Evolutionary conservation across 2,888 invertebrate genomes (phyloP), one percentile per base, ranked within the genome.

Genomic region (Acanthococcus lagerstroemiae): DNA sequence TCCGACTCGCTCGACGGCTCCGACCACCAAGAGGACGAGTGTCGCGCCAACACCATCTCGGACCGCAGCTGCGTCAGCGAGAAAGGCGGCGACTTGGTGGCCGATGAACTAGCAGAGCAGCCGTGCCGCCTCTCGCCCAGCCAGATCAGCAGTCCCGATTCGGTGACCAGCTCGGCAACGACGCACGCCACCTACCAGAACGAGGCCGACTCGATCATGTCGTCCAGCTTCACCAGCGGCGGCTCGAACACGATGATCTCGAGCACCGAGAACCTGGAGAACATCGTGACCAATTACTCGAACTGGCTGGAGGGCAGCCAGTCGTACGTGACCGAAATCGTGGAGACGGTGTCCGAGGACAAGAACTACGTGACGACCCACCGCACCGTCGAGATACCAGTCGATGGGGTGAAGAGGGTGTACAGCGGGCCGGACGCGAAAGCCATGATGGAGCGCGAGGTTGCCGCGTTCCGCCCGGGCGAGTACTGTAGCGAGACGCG

Each of bases 231-330:
- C 63, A 89, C 90, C 21, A 90, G 90, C 75, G 83, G 82, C 69
- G 89, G 88, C 70, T 90, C 90, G 66, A 89, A 88, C 75, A 90
- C 90, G 15, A 84, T 90, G 81, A 87, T 90, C 63, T 89, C 90
- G 24, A 86, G 86, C 19, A 80, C 85, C 70, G 87, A 87, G 72
- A 84, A 84, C 22, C 76, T 86, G 72, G 86, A 85, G 73, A 73
- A 78, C 25, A 76, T 77, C 3, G 76, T 77, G 27, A 75, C 70
- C 21, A 70, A 72, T 57, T 77, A 77, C 70, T 63, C 63, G 2
- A 77, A 78, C 21, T 80, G 80, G 80, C 80, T 79, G 68, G 79
- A 79, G 56, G 71, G 63, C 25, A 44, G 52, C 22, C 52, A 73
- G 26, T 78, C 79, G 1, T 79, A 78, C 69, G 78, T 80, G 5